Percentiles rank a stretch among this genome's conserved stretches.
These are phyloP conservation scores for Platalea minor DNA, from an alignment of 2,797 vertebrate species.

Conservation along the genomic window DNA sequence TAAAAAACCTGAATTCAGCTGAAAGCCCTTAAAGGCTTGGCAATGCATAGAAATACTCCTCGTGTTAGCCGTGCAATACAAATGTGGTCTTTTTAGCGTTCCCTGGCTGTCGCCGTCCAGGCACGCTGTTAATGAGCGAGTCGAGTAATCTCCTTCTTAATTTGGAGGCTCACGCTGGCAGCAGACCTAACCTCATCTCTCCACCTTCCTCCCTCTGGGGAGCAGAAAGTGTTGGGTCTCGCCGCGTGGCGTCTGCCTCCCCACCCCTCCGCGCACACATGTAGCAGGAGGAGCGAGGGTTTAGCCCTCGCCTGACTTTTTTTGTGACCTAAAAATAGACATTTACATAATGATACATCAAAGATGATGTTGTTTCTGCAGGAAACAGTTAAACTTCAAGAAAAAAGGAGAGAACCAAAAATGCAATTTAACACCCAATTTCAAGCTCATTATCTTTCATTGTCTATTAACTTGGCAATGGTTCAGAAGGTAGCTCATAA, in stretches of 20 bases:
- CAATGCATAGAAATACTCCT: background rate
- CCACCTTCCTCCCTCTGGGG: background rate
- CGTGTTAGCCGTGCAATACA: rapidly evolving
- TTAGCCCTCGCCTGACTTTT: background rate
- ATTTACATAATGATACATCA: constrained; percentile 72
- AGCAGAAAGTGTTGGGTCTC: background rate
- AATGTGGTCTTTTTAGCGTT: background rate
- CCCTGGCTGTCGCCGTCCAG: background rate
- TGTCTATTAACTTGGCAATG: constrained; percentile 89
- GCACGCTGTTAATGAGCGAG: background rate
- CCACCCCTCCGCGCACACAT: background rate
- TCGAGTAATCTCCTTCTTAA: background rate
- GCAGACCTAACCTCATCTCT: background rate
- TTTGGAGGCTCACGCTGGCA: background rate
- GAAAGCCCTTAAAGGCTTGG: background rate
- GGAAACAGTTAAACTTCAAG: constrained; percentile 82
- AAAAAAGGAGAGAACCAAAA: constrained; percentile 80
- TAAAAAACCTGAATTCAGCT: background rate
- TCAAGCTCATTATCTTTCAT: constrained; percentile 91
- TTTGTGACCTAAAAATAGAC: constrained; percentile 69
- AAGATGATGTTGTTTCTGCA: constrained; percentile 76
- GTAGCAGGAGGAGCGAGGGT: background rate
- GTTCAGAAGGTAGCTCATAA: constrained; percentile 86
- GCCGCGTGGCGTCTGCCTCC: background rate
- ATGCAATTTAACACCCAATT: constrained; percentile 88